These are phyloP conservation scores for Cetonia aurata DNA, from an alignment of 2,888 invertebrate genomes.

Conservation along the genomic window DNA sequence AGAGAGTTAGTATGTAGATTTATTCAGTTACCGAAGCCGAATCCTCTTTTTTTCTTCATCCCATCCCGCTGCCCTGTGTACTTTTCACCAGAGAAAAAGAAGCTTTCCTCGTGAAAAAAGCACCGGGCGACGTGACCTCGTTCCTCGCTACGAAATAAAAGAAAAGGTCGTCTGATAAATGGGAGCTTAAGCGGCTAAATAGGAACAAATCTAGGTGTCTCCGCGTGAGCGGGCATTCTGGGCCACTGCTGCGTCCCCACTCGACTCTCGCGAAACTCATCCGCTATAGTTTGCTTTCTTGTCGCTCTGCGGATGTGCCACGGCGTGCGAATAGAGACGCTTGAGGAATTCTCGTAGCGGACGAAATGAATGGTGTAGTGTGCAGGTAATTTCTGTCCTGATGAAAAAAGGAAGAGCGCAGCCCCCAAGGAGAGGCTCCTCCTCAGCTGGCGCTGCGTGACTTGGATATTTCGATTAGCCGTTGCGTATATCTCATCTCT, in stretches of 20 bases:
- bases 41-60: neutral
- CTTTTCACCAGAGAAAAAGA: neutral
- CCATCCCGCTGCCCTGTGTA: neutral
- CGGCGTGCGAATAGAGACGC: too few relatives aligned
- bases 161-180: slow-evolving; percentile 12
- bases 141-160: slow-evolving; percentile 9
- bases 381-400: too few relatives aligned
- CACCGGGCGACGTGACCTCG: slow-evolving; percentile 15
- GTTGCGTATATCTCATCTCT: neutral
- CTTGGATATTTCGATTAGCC: neutral
- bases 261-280: neutral
- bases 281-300: neutral
- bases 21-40: slow-evolving; percentile 26
- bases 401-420: too few relatives aligned
- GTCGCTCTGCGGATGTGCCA: too few relatives aligned
- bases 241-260: neutral
- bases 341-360: too few relatives aligned
- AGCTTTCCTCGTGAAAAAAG: neutral
- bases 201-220: slow-evolving; percentile 30
- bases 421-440: too few relatives aligned
- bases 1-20: slow-evolving; percentile 34
- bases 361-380: too few relatives aligned
- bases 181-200: slow-evolving; percentile 22
- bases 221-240: neutral
- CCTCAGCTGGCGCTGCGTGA: neutral